Base-by-base conservation (phyloP, 1,140 invertebrate genomes). In the Hestina assimilis region DNA sequence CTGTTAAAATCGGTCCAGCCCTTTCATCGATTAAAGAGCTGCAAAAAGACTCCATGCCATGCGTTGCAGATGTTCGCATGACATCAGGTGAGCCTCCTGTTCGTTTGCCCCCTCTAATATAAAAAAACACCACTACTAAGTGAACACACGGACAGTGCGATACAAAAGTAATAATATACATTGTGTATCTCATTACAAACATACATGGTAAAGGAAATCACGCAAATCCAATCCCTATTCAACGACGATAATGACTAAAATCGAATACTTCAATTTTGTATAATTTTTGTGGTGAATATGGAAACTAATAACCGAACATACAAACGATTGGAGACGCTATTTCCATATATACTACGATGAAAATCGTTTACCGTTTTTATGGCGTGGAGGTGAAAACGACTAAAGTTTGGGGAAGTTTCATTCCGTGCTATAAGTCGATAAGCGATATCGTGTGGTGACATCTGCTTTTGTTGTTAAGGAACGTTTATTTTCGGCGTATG, bases 181-280 rank as follows among this genome's bases (percentile, higher is more conserved):
- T n/a, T n/a, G n/a, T 38, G 50, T 52, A 52, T 42, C 50, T 42
- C 38, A 52, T 52, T 52, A 52, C 15, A 42, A 24, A 29, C 21
- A 5, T 51, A 14, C 12, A 35, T 15, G 4, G 33, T 35, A 19
- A 12, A 35, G 33, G 8, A 3, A 17, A 5, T 2, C 14, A 35
- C 9, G 9, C 33, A 8, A 35, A 7, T 14, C 12, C 3, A 35
- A 6, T 15, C 33, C 9, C 9, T 15, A 35, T 0, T 8, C 12
- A 7, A 6, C 2, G 5, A 8, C 6, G 4, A 17, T 35, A 35
- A 17, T n/a, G 33, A 0, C 33, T 15, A 17, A 7, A 35, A 7
- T 35, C 14, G 6, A 2, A 15, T 14, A 4, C n/a, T 17, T 15
- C 33, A 15, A 8, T 35, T 35, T 6, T 1, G 1, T 4, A 15